Conservation (phyloP, 2,797 vertebrate species). For the Chaunax sp. region DNA sequence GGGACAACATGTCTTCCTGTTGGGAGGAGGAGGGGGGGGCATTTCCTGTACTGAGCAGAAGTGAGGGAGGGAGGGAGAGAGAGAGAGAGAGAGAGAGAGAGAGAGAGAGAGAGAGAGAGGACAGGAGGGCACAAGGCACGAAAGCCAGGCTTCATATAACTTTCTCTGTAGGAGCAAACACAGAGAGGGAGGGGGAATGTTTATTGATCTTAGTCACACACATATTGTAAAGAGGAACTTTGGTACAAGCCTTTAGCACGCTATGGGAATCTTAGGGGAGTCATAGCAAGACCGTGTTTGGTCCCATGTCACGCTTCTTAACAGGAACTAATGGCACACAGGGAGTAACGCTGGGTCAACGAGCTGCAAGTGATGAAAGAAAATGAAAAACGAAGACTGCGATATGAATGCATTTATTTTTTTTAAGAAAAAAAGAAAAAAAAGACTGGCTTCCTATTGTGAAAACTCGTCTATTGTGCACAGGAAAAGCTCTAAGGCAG, state of each 20-base stretch:
- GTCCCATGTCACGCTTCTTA: constrained; percentile 42
- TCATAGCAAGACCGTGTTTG: constrained; percentile 32
- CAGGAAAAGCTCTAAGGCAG: constrained; percentile 26
- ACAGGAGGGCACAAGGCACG: constrained; percentile 71
- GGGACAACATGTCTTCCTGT: constrained; percentile 85
- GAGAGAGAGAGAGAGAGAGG: constrained; percentile 49
- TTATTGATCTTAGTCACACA: constrained; percentile 91
- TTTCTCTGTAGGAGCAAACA: constrained; percentile 70
- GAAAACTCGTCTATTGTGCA: constrained; percentile 15
- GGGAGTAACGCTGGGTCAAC: constrained; percentile 5
- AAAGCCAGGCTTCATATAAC: constrained; percentile 82
- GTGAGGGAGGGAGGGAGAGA: constrained; percentile 43
- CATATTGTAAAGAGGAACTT: constrained; percentile 84
- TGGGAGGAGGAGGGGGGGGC: constrained; percentile 42
- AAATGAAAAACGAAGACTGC: neutral
- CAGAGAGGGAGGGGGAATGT: constrained; percentile 76
- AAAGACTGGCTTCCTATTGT: constrained; percentile 8
- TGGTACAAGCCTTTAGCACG: constrained; percentile 83
- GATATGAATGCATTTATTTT: neutral
- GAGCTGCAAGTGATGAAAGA: neutral
- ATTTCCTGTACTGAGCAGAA: constrained; percentile 78
- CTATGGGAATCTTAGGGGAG: constrained; percentile 80
- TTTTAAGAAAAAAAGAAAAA: neutral
- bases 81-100: constrained; percentile 28
- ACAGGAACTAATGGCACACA: constrained; percentile 31